Percentiles rank a stretch among this genome's conserved stretches.
phyloP scores from a whole-genome alignment of 92 coral and sea anemone genomes.

The Porites rus region DNA sequence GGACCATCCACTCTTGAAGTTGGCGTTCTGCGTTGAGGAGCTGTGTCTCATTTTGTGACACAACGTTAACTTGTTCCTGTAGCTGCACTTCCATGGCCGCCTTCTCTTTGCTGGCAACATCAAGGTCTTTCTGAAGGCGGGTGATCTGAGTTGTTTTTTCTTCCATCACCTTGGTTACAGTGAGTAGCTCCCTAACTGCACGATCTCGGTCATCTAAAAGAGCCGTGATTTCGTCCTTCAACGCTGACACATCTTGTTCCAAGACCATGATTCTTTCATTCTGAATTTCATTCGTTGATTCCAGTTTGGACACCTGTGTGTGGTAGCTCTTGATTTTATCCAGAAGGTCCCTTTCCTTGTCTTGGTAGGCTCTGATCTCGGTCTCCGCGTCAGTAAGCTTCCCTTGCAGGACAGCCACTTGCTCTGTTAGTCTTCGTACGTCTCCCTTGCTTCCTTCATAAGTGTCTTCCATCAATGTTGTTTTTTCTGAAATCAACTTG shows the following conservation, averaged over 20 bases:
- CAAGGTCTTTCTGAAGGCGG: conserved; percentile 73
- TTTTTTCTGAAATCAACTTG: conserved; percentile 68
- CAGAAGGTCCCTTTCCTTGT: conserved; percentile 72
- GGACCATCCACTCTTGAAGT: conserved; percentile 82
- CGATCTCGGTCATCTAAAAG: conserved; percentile 79
- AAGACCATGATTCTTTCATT: conserved; percentile 82
- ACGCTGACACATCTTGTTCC: conserved; percentile 76
- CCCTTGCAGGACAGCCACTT: conserved; percentile 65
- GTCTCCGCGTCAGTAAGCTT: conserved; percentile 69
- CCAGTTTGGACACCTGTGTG: conserved; percentile 73
- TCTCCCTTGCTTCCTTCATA: conserved; percentile 79
- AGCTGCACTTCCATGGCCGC: conserved; percentile 82
- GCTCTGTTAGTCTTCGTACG: conserved; percentile 75
- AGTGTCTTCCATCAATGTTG: conserved; percentile 67
- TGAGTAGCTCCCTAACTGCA: conserved; percentile 67
- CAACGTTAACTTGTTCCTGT: conserved; percentile 69
- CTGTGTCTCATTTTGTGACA: conserved; percentile 75
- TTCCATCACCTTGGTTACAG: conserved; percentile 57
- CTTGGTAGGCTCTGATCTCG: conserved; percentile 63
- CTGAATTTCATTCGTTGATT: conserved; percentile 80
- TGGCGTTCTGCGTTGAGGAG: conserved; percentile 81
- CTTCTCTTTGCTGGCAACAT: conserved; percentile 74
- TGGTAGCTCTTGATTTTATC: conserved; percentile 63
- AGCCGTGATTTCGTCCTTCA: conserved; percentile 69
- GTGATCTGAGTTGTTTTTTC: conserved; percentile 56